Conservation (phyloP, 2,113 vertebrate genomes). For the Dolichotis patagonum region DNA sequence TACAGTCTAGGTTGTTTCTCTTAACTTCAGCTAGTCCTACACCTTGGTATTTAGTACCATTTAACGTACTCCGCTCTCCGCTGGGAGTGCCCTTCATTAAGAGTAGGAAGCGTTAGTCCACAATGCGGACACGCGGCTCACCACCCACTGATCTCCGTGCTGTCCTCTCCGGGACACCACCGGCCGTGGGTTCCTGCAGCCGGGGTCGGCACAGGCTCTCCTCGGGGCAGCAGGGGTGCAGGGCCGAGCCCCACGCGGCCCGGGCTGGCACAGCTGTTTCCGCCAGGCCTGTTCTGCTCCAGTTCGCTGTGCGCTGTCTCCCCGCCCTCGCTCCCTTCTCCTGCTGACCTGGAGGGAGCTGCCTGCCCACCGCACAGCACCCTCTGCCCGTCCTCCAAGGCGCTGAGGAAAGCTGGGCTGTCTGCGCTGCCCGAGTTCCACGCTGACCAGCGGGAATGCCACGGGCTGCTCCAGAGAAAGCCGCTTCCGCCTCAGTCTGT, state of each 20-base stretch:
- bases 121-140: background rate
- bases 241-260: no score
- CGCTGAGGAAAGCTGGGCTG: background rate
- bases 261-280: no score
- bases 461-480: background rate
- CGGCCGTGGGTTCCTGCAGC: background rate
- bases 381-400: background rate
- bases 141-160: background rate
- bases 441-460: background rate
- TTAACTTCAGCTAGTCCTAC: background rate
- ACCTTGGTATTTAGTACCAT: background rate
- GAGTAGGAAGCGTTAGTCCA: background rate
- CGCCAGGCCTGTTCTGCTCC: no score
- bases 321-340: background rate
- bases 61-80: background rate
- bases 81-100: background rate
- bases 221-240: no score
- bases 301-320: no score
- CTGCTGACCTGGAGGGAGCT: background rate
- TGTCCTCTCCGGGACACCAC: background rate
- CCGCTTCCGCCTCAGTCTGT: background rate
- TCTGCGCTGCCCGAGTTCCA: no score
- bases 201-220: no score
- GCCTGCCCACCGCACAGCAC: no score
- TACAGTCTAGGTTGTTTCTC: background rate